Base-by-base conservation (phyloP, 2,888 invertebrate genomes). In the Phyto melanocephala region DNA sequence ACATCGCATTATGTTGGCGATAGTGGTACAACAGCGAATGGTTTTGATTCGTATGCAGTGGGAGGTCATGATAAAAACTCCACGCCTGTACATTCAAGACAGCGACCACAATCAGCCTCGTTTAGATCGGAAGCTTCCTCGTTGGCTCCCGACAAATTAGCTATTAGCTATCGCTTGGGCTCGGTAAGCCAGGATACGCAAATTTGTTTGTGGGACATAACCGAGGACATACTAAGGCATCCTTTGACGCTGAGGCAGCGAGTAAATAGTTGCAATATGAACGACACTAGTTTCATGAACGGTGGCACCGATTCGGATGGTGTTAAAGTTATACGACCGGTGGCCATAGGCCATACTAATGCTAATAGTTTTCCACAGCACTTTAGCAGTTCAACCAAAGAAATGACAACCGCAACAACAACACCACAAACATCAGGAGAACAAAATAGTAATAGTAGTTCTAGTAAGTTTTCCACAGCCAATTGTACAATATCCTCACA, bases 181-280 rank as follows among this genome's bases (percentile, higher is more conserved):
- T 98, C 98, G 84, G 98, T 99, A 1, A 98, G 99, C 37, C 99
- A 99, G 91, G 99, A 99, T 92, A 99, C 99, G 52, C 97, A 98
- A 91, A 92, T 99, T 85, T 99, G 99, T 92, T 92, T 99, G 84
- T 99, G 99, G 99, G 99, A 99, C 90, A 94, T 99, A 80, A 99
- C 98, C 13, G 98, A 99, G 90, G 99, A 99, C 89, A 95, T 98
- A 77, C 92, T 99, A 75, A 92, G 95, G 86, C 96, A 96, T 88
- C 95, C 96, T 7, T 75, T 91, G 60, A 87, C 90, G 20, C 81
- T 91, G 60, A 86, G 91, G 2, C 91, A 90, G 71, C 89, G 90
- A n/a, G 89, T 90, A n/a, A 90, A 88, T 80, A 89, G 88, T 77
- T 81, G 85, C 33, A 87, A 87, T 77, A 80, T 87, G 75, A 89